Percentiles rank a stretch among this genome's conserved stretches.
Conservation (phyloP, 2,797 vertebrate species). For the Sebastes variabilis region DNA sequence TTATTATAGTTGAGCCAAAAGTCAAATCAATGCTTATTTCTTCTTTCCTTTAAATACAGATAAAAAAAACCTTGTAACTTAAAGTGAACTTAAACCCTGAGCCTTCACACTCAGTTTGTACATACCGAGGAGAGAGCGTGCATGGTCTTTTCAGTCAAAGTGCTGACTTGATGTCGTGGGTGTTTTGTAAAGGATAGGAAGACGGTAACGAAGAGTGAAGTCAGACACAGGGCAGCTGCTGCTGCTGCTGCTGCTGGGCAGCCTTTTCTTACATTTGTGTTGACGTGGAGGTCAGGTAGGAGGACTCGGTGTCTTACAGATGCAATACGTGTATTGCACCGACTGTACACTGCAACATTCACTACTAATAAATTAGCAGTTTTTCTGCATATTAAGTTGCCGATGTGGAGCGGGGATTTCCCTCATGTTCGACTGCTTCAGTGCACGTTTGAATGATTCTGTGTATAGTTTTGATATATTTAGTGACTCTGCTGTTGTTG, state of each 20-base stretch:
- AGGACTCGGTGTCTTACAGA: not conserved
- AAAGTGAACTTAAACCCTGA: constrained; percentile 9
- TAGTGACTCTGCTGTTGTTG: not conserved
- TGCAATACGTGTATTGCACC: not conserved
- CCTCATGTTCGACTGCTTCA: not conserved
- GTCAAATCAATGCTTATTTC: not conserved
- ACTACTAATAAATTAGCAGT: not conserved
- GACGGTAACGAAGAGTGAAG: constrained; percentile 5
- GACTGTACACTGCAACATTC: not conserved
- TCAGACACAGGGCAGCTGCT: constrained; percentile 12
- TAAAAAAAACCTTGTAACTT: not conserved
- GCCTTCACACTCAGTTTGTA: not conserved
- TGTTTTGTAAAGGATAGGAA: constrained; percentile 23
- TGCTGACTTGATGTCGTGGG: constrained; percentile 2
- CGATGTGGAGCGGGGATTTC: not conserved
- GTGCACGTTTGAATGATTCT: not conserved
- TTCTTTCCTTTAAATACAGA: not conserved
- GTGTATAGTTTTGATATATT: not conserved
- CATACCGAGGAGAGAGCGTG: not conserved
- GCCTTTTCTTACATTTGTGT: not conserved
- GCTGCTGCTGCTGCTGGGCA: not conserved
- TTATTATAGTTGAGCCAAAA: not conserved
- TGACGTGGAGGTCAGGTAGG: not conserved
- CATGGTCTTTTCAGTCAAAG: constrained; percentile 3
- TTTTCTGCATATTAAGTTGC: not conserved